Base-by-base conservation (phyloP, 2,888 invertebrate species). In the Drosophila mulleri region DNA sequence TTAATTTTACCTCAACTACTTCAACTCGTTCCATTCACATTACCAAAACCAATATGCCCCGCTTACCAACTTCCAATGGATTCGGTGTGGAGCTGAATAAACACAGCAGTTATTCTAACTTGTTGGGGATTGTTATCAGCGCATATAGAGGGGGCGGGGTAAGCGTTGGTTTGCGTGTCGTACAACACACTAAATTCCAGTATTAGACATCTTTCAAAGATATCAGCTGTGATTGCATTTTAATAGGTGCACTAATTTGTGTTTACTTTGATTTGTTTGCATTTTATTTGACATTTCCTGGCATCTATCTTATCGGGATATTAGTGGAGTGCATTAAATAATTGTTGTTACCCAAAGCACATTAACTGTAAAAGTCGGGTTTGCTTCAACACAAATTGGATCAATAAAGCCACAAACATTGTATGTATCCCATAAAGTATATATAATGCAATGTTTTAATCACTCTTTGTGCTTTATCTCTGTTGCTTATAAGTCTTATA, bases 71-170 rank as follows among this genome's bases (percentile, higher is more conserved):
- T 1, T 12, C 12, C 11, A n/a, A 14, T 50, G 32, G 18, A 11
- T 11, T 18, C 12, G 7, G n/a, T 6, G 29, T 58, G 48, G 39
- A 60, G 37, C 39, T 9, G 9, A 39, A 23, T 14, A 53, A 29
- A 26, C 20, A 42, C 44, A 45, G n/a, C 64, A 16, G 53, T 42
- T 48, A 35, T 3, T 18, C 39, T 7, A 26, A 39, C 53, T 39
- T 26, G 53, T 54, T 39, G 53, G 37, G 45, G 44, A 69, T 70
- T 37, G 44, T 67, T 72, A 67, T 72, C 62, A 59, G 3, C 20
- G 41, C 53, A n/a, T 45, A 45, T 45, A 18, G 42, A 42, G 12
- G 35, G 41, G 23, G 16, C 35, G 37, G 9, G 41, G 5, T 47
- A 39, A 39, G 37, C 41, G 29, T 32, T 45, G 35, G 32, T 56